Conservation (phyloP, 2,888 invertebrate genomes). For the Eristalis tenax region DNA sequence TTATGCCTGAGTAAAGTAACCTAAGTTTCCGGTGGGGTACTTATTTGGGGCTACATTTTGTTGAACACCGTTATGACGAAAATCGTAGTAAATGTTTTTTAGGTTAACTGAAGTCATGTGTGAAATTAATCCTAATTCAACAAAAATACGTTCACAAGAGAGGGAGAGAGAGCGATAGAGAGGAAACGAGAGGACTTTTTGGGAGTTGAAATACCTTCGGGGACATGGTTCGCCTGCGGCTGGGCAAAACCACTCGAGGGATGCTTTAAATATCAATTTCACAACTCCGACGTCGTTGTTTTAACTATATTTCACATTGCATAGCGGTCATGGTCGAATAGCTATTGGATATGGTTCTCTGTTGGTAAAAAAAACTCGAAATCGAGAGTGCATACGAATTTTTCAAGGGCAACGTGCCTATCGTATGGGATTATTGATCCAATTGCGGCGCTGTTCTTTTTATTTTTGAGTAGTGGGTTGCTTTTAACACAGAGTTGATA, state of each 20-base stretch:
- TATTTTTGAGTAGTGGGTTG: not conserved
- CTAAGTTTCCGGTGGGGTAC: constrained; percentile 20
- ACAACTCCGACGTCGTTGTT: not conserved
- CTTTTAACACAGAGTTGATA: not conserved
- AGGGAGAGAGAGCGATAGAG: not conserved
- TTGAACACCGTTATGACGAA: not conserved
- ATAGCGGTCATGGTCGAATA: not conserved
- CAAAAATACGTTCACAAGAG: constrained; percentile 31
- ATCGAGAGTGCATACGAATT: constrained; percentile 1
- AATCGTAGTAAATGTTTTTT: constrained; percentile 2
- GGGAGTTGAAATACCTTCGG: constrained; percentile 17
- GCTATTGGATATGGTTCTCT: not conserved
- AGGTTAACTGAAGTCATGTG: constrained; percentile 48
- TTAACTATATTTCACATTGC: not conserved
- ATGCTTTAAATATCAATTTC: not conserved
- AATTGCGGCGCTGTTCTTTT: not conserved
- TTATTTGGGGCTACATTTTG: not conserved
- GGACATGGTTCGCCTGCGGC: not conserved
- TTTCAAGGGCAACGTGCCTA: not conserved
- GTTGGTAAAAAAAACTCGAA: too few species aligned
- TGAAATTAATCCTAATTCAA: constrained; percentile 56
- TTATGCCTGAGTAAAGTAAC: constrained; percentile 8
- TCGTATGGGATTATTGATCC: not conserved
- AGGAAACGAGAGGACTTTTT: constrained; percentile 2
- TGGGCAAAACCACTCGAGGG: not conserved